phyloP scores from a whole-genome alignment of 2,113 vertebrate genomes.

The Anser cygnoides region DNA sequence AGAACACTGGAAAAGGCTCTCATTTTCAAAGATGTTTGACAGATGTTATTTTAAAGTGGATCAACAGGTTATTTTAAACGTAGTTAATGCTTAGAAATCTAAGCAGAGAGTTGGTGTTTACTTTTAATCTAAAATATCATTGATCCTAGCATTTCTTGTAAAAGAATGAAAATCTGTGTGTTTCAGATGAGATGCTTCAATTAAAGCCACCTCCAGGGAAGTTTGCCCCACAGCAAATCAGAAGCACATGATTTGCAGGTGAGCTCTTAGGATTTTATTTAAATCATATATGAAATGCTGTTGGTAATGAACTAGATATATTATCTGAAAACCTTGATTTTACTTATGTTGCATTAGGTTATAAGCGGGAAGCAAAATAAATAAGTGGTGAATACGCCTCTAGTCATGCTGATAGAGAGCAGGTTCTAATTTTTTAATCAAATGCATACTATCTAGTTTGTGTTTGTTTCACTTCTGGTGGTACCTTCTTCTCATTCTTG shows the following conservation, averaged over 20 bases:
- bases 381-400: not conserved
- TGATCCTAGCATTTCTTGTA: not conserved
- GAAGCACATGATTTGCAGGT: not conserved
- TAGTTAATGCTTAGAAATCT: not conserved
- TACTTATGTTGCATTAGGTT: not conserved
- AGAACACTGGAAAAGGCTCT: not conserved
- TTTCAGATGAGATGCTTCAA: not conserved
- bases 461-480: not conserved
- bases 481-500: not conserved
- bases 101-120: not conserved
- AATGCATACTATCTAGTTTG: rapidly evolving
- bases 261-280: not conserved
- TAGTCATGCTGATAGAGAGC: not conserved
- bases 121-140: not conserved
- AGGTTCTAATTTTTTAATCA: not conserved
- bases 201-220: not conserved
- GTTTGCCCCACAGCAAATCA: not conserved
- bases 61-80: not conserved
- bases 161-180: not conserved
- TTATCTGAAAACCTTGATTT: not conserved
- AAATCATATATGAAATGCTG: not conserved
- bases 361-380: not conserved
- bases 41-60: not conserved
- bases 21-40: not conserved
- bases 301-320: not conserved